Percentiles rank a stretch among this genome's conserved stretches.
phyloP scores from a whole-genome alignment of 1,140 invertebrate genomes.

The Apis laboriosa region DNA sequence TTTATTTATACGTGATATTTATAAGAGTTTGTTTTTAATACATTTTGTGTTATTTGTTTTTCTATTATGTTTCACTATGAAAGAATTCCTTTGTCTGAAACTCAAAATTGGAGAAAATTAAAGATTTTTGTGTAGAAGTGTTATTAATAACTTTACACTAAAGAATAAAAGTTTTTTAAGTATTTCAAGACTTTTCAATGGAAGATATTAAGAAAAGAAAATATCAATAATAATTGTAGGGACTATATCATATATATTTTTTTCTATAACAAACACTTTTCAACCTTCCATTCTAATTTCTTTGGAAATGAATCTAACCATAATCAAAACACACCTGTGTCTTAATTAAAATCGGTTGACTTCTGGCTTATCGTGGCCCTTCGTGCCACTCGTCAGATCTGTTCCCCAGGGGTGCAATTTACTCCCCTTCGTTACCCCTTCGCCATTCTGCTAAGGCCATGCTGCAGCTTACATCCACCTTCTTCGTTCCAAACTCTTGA shows the following conservation, averaged over 20 bases:
- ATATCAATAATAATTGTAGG: no score
- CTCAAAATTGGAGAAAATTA: no score
- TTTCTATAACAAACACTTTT: neutral
- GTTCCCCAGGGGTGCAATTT: conserved; percentile 73
- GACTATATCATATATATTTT: neutral
- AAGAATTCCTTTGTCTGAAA: no score
- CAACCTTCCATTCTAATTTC: conserved; percentile 2
- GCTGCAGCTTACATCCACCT: conserved; percentile 45
- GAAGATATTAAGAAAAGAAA: no score
- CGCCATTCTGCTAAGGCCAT: conserved; percentile 19
- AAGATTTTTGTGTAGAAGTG: no score
- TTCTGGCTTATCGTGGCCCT: conserved; percentile 65
- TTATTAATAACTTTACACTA: no score
- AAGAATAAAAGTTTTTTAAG: no score
- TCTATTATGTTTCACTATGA: no score
- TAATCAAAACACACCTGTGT: conserved; percentile 65
- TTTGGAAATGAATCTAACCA: conserved; percentile 28
- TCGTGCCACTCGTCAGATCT: conserved; percentile 62
- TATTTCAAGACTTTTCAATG: no score
- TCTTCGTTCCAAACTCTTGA: conserved; percentile 41
- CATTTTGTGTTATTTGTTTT: no score
- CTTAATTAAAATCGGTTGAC: conserved; percentile 77
- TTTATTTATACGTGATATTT: neutral
- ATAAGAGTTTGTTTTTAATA: neutral
- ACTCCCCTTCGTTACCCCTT: conserved; percentile 55